Conservation (phyloP, 2,113 vertebrate species). For the Rissa tridactyla region DNA sequence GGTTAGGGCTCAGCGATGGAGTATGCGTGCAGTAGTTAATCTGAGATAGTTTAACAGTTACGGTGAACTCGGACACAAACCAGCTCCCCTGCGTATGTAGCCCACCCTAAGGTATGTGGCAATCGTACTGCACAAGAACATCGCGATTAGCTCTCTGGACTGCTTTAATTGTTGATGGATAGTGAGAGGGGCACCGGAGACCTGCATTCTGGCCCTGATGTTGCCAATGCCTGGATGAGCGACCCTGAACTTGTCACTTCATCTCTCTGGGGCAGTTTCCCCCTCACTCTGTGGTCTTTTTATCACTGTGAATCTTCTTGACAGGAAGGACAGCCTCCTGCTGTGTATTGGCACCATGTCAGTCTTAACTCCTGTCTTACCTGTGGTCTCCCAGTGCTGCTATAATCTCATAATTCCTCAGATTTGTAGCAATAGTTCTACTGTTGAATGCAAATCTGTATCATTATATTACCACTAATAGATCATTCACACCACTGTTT, state of each 20-base stretch:
- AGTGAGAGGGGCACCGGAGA: neutral
- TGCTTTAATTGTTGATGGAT: neutral
- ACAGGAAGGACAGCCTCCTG: neutral
- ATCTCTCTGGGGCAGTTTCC: neutral
- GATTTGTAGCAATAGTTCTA: neutral
- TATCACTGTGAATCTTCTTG: neutral
- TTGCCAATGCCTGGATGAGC: neutral
- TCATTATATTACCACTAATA: neutral
- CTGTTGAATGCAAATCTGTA: neutral
- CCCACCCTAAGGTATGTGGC: neutral
- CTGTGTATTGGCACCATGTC: neutral
- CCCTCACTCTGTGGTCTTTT: neutral
- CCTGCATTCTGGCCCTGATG: neutral
- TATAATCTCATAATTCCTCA: neutral
- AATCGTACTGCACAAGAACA: neutral
- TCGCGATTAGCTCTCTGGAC: neutral
- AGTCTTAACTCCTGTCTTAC: neutral
- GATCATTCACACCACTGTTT: neutral
- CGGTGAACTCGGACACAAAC: neutral
- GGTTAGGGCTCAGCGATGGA: neutral
- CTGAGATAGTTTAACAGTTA: neutral
- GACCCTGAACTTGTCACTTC: neutral
- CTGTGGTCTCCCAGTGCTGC: neutral
- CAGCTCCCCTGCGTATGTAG: accelerated
- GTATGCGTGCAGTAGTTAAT: neutral